Conservation (phyloP, 2,888 invertebrate genomes). For the Cactoblastis cactorum region DNA sequence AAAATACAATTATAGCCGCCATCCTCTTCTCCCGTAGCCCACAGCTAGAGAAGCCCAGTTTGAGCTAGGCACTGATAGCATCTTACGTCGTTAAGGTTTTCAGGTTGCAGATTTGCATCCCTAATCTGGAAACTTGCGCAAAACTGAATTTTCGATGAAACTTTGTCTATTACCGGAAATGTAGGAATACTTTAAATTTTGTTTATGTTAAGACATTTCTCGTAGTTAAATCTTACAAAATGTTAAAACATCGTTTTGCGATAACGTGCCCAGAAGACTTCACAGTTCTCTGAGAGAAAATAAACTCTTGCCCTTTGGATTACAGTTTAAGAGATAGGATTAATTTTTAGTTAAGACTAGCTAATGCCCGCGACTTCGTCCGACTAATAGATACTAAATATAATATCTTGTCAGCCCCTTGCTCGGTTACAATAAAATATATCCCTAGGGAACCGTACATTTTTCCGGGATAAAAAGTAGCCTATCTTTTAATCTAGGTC, state of each 20-base stretch:
- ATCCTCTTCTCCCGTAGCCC: not conserved
- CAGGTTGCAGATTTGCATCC: conserved; percentile 5
- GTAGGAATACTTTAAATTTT: not conserved
- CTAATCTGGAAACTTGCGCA: conserved; percentile 3
- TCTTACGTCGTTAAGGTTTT: conserved; percentile 14
- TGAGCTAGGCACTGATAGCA: conserved; percentile 12
- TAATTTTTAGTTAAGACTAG: not conserved
- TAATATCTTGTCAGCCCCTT: too few species aligned
- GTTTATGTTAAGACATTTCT: not conserved
- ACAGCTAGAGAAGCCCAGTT: not conserved
- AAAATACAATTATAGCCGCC: not conserved
- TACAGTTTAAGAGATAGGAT: not conserved
- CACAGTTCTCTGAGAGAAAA: too few species aligned
- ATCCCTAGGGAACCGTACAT: too few species aligned
- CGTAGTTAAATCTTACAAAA: too few species aligned
- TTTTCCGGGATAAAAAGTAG: too few species aligned
- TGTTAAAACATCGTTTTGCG: too few species aligned
- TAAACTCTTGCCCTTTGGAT: too few species aligned
- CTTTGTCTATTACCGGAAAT: conserved; percentile 1
- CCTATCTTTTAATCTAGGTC: too few species aligned
- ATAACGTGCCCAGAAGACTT: too few species aligned
- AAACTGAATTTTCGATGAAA: conserved; percentile 8
- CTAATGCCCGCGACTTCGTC: too few species aligned
- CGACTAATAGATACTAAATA: too few species aligned
- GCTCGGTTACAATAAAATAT: too few species aligned